Conservation (phyloP, 2,113 vertebrate genomes). For the Mungos mungo region DNA sequence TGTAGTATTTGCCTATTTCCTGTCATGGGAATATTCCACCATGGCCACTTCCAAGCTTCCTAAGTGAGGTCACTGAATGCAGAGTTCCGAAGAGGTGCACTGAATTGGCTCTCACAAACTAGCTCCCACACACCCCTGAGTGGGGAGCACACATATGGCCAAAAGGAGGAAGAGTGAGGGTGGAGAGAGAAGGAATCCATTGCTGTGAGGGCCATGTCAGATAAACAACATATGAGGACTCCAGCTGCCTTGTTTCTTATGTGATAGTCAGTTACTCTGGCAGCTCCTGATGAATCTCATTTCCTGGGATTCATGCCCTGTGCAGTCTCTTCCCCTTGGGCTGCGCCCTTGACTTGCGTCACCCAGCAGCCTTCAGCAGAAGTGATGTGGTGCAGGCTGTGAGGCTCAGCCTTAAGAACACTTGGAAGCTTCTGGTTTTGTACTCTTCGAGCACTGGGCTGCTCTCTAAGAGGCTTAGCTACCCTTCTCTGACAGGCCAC, state of each 20-base stretch:
- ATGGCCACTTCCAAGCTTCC: not conserved
- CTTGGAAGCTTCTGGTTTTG: not conserved
- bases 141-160: not conserved
- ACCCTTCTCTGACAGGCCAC: not conserved
- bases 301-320: not conserved
- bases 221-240: not conserved
- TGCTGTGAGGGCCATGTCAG: not conserved
- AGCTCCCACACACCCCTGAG: not conserved
- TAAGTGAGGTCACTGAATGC: not conserved
- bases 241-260: not conserved
- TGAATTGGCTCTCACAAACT: not conserved
- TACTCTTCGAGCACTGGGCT: not conserved
- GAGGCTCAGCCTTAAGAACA: not conserved
- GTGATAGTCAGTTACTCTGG: not conserved
- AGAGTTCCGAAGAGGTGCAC: not conserved
- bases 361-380: not conserved
- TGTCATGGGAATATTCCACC: not conserved
- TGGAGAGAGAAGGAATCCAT: not conserved
- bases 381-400: not conserved
- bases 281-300: not conserved
- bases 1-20: not conserved
- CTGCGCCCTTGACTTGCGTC: not conserved
- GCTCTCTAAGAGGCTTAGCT: not conserved
- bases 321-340: not conserved
- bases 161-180: fast-evolving